phyloP scores from a whole-genome alignment of 2,113 vertebrate genomes.

The Oreochromis aureus region DNA sequence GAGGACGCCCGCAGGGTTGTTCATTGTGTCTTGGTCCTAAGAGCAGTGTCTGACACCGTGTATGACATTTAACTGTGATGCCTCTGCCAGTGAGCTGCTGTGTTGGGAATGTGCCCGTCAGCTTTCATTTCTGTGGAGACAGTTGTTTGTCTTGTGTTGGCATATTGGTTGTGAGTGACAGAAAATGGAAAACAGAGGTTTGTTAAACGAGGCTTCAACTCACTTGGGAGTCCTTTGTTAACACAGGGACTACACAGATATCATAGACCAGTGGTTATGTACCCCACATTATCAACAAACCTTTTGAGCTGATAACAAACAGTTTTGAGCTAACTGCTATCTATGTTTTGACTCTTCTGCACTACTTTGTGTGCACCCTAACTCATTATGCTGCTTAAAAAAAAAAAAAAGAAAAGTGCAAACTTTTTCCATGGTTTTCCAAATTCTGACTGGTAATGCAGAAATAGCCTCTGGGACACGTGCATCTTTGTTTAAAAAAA shows the following conservation, averaged over 20 bases:
- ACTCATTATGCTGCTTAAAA: neutral
- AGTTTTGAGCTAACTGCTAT: neutral
- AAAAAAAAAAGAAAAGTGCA: neutral
- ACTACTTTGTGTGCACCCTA: neutral
- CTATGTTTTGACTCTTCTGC: neutral
- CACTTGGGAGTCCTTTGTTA: neutral
- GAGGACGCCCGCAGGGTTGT: conserved; percentile 29
- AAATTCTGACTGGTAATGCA: neutral
- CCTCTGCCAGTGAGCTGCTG: conserved; percentile 33
- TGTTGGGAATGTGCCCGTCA: conserved; percentile 46
- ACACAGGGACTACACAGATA: neutral
- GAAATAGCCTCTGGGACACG: neutral
- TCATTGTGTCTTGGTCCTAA: conserved; percentile 48
- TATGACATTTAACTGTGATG: conserved; percentile 57
- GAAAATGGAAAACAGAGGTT: conserved; percentile 15
- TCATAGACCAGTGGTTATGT: neutral
- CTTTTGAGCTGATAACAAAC: too few species aligned
- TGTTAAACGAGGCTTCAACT: conserved; percentile 18
- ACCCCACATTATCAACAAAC: neutral
- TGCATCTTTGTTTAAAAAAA: neutral
- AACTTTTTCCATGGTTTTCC: neutral
- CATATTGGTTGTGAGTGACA: conserved; percentile 52
- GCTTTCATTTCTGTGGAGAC: conserved; percentile 36
- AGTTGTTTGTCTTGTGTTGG: conserved; percentile 56
- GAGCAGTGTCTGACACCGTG: conserved; percentile 51